Conservation (phyloP, 2,888 invertebrate species). For the Scrobipalpa atriplicella region DNA sequence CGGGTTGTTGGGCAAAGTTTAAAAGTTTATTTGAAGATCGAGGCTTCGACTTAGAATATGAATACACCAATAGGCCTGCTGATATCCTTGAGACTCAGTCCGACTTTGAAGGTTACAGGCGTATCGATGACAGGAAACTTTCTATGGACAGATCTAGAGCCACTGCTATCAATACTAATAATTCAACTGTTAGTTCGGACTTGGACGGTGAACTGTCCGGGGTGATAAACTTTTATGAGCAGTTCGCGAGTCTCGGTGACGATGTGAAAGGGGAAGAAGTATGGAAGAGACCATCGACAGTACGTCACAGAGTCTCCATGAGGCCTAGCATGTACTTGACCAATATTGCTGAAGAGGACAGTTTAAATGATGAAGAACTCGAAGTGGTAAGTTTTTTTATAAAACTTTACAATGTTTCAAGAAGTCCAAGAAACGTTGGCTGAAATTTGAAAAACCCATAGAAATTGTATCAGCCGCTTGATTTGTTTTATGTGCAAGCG, state of each 20-base stretch:
- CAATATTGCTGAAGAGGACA: conserved; percentile 71
- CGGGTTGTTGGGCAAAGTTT: conserved; percentile 71
- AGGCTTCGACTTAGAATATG: conserved; percentile 74
- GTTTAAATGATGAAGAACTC: conserved; percentile 53
- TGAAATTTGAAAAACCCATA: too few relatives aligned
- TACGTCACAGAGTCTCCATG: conserved; percentile 66
- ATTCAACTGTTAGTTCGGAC: conserved; percentile 38
- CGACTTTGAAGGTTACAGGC: conserved; percentile 57
- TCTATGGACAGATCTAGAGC: conserved; percentile 38
- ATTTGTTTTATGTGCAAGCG: too few relatives aligned
- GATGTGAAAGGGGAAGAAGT: conserved; percentile 59
- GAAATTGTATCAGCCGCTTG: too few relatives aligned
- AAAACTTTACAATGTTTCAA: neutral
- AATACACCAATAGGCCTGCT: conserved; percentile 52
- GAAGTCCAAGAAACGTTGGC: too few relatives aligned
- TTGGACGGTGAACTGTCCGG: conserved; percentile 58
- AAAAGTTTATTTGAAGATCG: conserved; percentile 70
- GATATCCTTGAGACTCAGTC: conserved; percentile 38
- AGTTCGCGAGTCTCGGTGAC: conserved; percentile 67
- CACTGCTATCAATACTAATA: conserved; percentile 33
- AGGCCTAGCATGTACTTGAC: conserved; percentile 71
- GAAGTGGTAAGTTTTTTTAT: conserved; percentile 71
- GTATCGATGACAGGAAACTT: conserved; percentile 52
- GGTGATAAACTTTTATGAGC: conserved; percentile 72
- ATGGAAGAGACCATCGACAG: conserved; percentile 51